Base-by-base conservation (phyloP, 2,888 invertebrate species). In the Elaeidobius kamerunicus region DNA sequence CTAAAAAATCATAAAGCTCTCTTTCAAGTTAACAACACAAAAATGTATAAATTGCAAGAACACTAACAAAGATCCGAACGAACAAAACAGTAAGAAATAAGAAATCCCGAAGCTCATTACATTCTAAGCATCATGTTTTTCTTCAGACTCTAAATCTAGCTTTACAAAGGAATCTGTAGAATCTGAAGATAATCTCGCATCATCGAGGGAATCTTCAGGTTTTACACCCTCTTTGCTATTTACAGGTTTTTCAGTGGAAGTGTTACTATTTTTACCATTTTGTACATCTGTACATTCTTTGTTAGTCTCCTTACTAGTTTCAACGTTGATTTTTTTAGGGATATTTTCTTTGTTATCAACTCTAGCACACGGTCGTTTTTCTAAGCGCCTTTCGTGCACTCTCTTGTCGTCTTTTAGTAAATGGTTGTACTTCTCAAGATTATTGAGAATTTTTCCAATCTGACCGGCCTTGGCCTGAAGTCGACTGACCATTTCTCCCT, bases 401-500 rank as follows among this genome's bases (percentile, higher is more conserved):
- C 66, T 69, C 63, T 65, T 70, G 48, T 71, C 70, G 63, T 84
- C 81, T 72, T 82, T 84, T 73, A 83, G 73, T 68, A 84, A 79
- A 69, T 86, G 83, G 75, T 86, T 87, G 75, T 86, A 88, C 77
- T 88, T 90, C 78, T 92, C 91, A 71, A 93, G 82, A 77, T 91
- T 91, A 78, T 85, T 85, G 66, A 93, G 83, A 73, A 93, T 88
- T 80, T 90, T 88, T 76, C 93, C 92, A 76, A 96, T 93, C 77
- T 94, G 93, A 71, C 89, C 88, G 65, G 94, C 93, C 80, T 95
- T 96, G 69, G 87, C 88, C 77, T 96, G 96, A 66, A 96, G 86
- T 67, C 93, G 87, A 73, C 88, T 86, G 68, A 96, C 94, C 85
- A 94, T 86, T 78, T 94, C 92, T 67, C 92, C 93, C 76, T 96